Conservation (phyloP, 2,888 invertebrate species). For the Euzophera pinguis region DNA sequence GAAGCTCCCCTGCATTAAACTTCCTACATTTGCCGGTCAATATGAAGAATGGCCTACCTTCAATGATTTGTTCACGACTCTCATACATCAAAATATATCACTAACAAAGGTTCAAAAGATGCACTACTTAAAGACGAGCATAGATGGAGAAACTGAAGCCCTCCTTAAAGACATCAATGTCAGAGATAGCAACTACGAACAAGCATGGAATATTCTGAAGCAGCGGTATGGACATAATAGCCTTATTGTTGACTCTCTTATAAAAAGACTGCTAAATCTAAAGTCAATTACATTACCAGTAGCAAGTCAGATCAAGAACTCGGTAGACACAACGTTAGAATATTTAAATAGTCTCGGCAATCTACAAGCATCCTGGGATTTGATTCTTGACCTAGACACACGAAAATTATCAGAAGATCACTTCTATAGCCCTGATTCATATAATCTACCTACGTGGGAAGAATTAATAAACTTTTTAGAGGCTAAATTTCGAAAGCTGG, state of each 20-base stretch:
- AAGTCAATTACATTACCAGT: no score
- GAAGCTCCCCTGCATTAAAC: constrained; percentile 19
- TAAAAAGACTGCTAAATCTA: no score
- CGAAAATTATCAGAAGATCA: constrained; percentile 23
- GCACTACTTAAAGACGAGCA: no score
- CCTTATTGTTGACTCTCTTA: constrained; percentile 19
- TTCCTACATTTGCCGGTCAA: constrained; percentile 18
- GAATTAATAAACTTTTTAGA: constrained; percentile 25
- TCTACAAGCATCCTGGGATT: constrained; percentile 25
- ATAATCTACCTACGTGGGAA: constrained; percentile 20
- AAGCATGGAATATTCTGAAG: constrained; percentile 21
- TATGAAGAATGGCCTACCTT: constrained; percentile 18
- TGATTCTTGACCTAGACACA: constrained; percentile 25
- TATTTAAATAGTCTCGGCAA: constrained; percentile 25
- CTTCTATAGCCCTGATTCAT: constrained; percentile 16
- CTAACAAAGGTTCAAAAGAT: no score
- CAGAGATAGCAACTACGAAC: no score
- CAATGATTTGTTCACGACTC: no score
- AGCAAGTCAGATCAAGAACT: constrained; percentile 20
- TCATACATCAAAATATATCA: no score
- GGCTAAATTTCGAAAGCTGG: constrained; percentile 26
- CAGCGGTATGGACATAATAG: constrained; percentile 22
- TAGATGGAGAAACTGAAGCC: no score
- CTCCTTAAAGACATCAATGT: no score
- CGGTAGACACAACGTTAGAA: constrained; percentile 27